phyloP scores from a whole-genome alignment of 1,140 invertebrate genomes.

The Nixonia krombeini region DNA sequence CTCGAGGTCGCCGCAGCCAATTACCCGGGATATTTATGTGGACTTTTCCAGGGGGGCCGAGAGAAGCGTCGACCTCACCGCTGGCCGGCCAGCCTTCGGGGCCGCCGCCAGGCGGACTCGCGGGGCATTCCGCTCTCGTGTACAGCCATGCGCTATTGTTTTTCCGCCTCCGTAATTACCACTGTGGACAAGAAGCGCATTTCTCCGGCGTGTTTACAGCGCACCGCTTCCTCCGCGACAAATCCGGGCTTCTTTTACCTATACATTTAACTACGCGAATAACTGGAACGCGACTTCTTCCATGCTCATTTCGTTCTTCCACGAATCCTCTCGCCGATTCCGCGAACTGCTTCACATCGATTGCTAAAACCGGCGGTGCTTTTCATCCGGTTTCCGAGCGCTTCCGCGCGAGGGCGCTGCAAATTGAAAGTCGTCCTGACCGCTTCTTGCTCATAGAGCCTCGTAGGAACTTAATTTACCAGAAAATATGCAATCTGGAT shows the following conservation, averaged over 20 bases:
- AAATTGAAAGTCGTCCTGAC: slow-evolving; percentile 39
- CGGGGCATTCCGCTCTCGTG: slow-evolving; percentile 48
- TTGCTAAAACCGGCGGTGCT: slow-evolving; percentile 11
- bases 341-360: too few relatives aligned
- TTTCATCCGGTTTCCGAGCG: slow-evolving; percentile 34
- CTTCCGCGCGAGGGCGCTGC: slow-evolving; percentile 30
- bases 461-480: slow-evolving; percentile 66
- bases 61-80: slow-evolving; percentile 12
- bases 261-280: too few relatives aligned
- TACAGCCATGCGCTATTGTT: slow-evolving; percentile 47
- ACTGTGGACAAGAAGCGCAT: slow-evolving; percentile 56
- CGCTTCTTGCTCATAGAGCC: slow-evolving; percentile 45
- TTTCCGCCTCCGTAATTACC: slow-evolving; percentile 48
- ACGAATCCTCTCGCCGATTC: too few relatives aligned
- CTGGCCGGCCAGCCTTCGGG: slow-evolving; percentile 3
- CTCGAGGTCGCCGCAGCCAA: slow-evolving; percentile 39
- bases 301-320: too few relatives aligned
- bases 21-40: slow-evolving; percentile 45
- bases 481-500: slow-evolving; percentile 71
- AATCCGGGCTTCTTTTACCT: background rate
- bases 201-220: slow-evolving; percentile 58
- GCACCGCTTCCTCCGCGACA: slow-evolving; percentile 5
- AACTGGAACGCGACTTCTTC: too few relatives aligned
- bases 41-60: slow-evolving; percentile 52
- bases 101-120: slow-evolving; percentile 5